Percentiles rank a stretch among this genome's conserved stretches.
phyloP scores from a whole-genome alignment of 2,797 vertebrate species.

The Emys orbicularis region DNA sequence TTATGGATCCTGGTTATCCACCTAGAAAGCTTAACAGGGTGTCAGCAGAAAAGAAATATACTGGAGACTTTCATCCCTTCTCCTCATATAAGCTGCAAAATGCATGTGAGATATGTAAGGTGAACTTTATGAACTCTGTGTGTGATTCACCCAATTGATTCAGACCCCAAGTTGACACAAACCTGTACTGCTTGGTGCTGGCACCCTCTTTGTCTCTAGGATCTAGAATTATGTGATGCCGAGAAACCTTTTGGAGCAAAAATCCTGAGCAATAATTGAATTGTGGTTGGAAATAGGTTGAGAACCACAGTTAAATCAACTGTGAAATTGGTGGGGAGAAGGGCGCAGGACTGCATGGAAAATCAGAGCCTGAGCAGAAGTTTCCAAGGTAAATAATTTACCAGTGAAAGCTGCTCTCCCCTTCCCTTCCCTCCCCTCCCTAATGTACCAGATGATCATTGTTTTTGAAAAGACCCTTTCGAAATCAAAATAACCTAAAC shows the following conservation, averaged over 20 bases:
- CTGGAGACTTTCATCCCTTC: slow-evolving; percentile 66
- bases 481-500: not conserved
- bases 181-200: slow-evolving; percentile 12
- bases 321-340: not conserved
- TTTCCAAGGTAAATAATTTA: not conserved
- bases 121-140: slow-evolving; percentile 60
- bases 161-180: slow-evolving; percentile 5
- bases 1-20: slow-evolving; percentile 66
- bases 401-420: not conserved
- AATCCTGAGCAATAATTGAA: not conserved
- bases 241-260: slow-evolving; percentile 17
- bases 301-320: not conserved
- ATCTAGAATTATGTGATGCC: slow-evolving; percentile 28
- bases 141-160: slow-evolving; percentile 51
- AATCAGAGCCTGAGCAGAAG: rapidly evolving
- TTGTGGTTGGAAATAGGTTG: rapidly evolving
- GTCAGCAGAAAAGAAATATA: slow-evolving; percentile 65
- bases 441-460: not conserved
- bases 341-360: not conserved
- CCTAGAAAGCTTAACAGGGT: slow-evolving; percentile 71
- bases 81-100: slow-evolving; percentile 67
- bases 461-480: not conserved
- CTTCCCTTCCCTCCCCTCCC: not conserved
- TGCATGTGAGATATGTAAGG: slow-evolving; percentile 6
- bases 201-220: slow-evolving; percentile 31